These are phyloP conservation scores for Macropus fuliginosus DNA, from an alignment of 2,797 vertebrate genomes.

Conservation along the genomic window DNA sequence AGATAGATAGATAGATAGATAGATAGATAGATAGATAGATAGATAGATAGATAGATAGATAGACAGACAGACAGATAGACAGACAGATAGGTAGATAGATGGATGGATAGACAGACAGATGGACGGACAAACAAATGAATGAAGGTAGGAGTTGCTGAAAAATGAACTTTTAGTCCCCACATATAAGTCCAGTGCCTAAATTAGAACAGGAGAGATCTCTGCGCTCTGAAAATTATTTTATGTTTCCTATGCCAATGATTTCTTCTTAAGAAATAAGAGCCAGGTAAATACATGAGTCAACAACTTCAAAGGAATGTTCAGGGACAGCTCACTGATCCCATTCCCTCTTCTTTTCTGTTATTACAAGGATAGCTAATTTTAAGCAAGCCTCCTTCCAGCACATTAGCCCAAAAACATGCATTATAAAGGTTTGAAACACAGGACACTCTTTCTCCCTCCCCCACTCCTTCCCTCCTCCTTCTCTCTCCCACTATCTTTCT, in stretches of 20 bases:
- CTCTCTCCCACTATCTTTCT: too few relatives aligned
- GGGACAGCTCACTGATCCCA: background rate
- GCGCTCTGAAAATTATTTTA: background rate
- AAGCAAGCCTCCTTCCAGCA: background rate
- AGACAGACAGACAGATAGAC: too few relatives aligned
- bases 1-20: too few relatives aligned
- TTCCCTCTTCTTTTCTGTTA: rapidly evolving
- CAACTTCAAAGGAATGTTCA: conserved; percentile 14
- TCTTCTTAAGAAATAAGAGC: conserved; percentile 13
- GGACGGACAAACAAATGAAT: background rate
- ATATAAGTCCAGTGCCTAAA: background rate
- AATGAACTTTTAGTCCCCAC: background rate
- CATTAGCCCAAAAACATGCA: background rate
- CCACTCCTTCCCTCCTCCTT: too few relatives aligned
- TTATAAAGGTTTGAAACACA: background rate
- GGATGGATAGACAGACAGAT: too few relatives aligned
- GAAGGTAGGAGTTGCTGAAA: background rate
- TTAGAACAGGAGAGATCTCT: background rate
- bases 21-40: background rate
- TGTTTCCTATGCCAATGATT: background rate
- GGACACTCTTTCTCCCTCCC: too few relatives aligned
- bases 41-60: too few relatives aligned
- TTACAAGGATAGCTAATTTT: background rate
- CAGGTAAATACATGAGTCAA: rapidly evolving
- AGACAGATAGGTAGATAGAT: too few relatives aligned